Base-by-base conservation (phyloP, 2,113 vertebrate genomes). In the Miniopterus natalensis region DNA sequence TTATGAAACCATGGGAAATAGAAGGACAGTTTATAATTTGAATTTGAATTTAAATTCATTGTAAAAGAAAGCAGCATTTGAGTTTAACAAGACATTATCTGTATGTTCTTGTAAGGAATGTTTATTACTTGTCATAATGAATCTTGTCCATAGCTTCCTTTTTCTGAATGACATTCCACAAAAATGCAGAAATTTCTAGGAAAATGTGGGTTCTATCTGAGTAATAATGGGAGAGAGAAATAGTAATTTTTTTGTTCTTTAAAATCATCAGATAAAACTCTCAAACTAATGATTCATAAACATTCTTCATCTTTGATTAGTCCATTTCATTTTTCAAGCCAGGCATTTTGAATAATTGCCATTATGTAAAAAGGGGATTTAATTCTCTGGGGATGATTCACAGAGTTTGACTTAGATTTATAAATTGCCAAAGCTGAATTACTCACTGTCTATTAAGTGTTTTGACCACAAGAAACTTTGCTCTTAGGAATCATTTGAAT, bases 231-330 rank as follows among this genome's bases (percentile, higher is more conserved):
- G 68, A 75, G 29, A 73, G 12, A 95, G 20, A 81, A 94, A 94
- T 74, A 83, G 47, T 53, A 65, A 80, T 71, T 90, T 85, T 85
- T 63, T 40, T 68, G 45, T 92, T 93, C 31, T 71, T 84, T 92
- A 49, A 95, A 95, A 70, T 92, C 57, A 92, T 95, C 84, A 81
- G 88, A 75, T 45, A 90, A 95, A 80, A 61, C 21, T n/a, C 8
- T 96, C 74, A 95, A 74, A 70, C 27, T 75, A 90, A 68, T 66
- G 86, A 59, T 57, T 92, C 81, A 80, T 73, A 88, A 90, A 27
- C 6, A 74, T 81, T 84, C 45, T 96, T 93, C n/a, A 25, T 92
- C 90, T 84, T 95, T 3, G 63, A 1, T 77, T 84, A 88, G 42
- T 75, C 55, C 31, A 17, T 78, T 75, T 87, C n/a, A 78, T 79